Conservation (phyloP, 2,797 vertebrate genomes). For the Cirrhinus molitorella region DNA sequence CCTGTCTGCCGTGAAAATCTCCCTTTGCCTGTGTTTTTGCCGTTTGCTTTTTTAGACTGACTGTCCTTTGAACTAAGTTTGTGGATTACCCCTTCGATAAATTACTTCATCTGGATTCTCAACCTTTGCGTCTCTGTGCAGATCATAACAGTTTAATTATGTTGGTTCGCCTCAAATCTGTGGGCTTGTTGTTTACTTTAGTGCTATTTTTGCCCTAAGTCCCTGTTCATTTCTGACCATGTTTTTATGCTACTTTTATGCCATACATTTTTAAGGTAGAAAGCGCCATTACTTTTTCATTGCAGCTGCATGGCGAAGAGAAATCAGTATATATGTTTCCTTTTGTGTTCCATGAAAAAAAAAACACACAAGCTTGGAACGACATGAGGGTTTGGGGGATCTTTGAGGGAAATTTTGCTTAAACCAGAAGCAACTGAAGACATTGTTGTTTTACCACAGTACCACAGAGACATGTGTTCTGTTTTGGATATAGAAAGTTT, state of each 20-base stretch:
- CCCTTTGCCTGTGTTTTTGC: no score
- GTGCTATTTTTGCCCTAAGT: no score
- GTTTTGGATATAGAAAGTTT: background rate
- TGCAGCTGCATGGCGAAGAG: background rate
- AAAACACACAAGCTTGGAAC: background rate
- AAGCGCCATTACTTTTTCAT: background rate
- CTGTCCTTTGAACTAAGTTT: no score
- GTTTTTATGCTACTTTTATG: background rate
- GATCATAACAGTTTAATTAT: no score
- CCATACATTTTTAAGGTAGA: background rate
- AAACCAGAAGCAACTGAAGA: background rate
- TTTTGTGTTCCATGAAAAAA: background rate
- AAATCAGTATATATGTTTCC: background rate
- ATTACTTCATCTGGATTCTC: no score
- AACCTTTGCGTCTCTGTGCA: no score
- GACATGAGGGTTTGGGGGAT: background rate
- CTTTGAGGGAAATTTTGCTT: background rate
- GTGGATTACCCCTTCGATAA: no score
- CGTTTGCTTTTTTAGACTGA: no score
- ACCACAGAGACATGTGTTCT: slow-evolving; percentile 4
- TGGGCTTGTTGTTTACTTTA: no score
- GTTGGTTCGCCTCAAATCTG: no score
- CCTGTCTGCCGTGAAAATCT: no score
- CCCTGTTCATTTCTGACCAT: no score
- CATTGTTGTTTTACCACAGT: background rate